Conservation (phyloP, 2,113 vertebrate species). For the Camarhynchus parvulus region DNA sequence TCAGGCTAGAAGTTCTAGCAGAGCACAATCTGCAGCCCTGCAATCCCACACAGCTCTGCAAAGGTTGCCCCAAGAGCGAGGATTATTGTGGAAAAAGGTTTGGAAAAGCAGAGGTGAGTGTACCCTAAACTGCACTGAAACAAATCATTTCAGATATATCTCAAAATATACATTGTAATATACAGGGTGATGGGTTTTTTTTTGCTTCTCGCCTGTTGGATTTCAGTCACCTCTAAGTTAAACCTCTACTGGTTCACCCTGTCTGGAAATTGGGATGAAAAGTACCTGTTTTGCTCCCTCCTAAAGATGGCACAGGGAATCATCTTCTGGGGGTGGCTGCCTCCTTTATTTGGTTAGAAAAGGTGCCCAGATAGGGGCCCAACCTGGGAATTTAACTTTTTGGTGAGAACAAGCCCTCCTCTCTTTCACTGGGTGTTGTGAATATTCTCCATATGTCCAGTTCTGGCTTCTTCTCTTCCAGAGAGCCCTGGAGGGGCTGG, state of each 20-base stretch:
- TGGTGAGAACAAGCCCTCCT: not conserved
- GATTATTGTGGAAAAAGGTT: not conserved
- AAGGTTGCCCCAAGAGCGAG: not conserved
- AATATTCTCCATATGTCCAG: not conserved
- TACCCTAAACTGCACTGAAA: not conserved
- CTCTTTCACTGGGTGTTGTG: not conserved
- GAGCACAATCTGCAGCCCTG: not conserved
- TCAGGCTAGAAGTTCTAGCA: conserved; percentile 36
- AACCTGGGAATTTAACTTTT: not conserved
- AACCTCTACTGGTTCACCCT: not conserved
- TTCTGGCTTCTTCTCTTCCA: not conserved
- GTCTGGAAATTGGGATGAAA: not conserved
- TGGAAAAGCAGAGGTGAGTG: not conserved
- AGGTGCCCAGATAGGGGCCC: not conserved
- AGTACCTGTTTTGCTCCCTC: not conserved
- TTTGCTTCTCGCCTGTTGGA: not conserved
- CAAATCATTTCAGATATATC: not conserved
- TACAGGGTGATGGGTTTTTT: not conserved
- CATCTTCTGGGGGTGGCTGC: not conserved
- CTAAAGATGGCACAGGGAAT: not conserved
- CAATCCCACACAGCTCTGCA: conserved; percentile 17
- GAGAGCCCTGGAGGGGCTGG: not conserved
- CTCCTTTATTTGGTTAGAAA: not conserved
- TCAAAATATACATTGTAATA: not conserved
- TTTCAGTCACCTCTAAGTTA: not conserved